Evolutionary conservation across 2,113 vertebrate genomes (phyloP).

Genomic region (Ondatra zibethicus): DNA sequence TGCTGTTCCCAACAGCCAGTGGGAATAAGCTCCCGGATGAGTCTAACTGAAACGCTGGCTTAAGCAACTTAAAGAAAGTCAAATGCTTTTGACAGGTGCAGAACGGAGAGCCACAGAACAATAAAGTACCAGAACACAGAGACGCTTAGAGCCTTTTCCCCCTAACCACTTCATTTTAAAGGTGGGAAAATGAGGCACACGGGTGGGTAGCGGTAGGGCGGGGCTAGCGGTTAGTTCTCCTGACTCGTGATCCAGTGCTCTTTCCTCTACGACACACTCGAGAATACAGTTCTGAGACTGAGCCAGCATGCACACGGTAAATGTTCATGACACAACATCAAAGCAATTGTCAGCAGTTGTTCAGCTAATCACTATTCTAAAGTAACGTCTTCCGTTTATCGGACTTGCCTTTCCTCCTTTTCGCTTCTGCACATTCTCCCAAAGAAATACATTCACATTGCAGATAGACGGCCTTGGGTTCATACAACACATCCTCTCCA

Average conservation of each 20-base stretch:
- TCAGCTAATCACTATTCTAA: constrained; percentile 41
- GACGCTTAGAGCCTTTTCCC: constrained; percentile 11
- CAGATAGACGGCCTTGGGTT: constrained; percentile 5
- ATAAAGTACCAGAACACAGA: constrained; percentile 25
- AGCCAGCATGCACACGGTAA: background rate
- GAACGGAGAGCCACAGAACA: constrained; percentile 5
- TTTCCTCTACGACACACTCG: background rate
- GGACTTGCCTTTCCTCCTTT: constrained; percentile 37
- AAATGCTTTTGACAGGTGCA: constrained; percentile 57
- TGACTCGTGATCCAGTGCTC: background rate
- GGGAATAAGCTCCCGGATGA: constrained; percentile 58
- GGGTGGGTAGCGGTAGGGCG: background rate
- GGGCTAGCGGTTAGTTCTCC: background rate
- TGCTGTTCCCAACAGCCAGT: constrained; percentile 71
- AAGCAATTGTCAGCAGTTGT: constrained; percentile 2
- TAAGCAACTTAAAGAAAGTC: constrained; percentile 67
- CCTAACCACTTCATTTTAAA: constrained; percentile 34
- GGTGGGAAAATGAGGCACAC: background rate
- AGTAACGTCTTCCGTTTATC: background rate
- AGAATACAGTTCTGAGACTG: constrained; percentile 1
- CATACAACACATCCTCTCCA: background rate
- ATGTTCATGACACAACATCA: background rate
- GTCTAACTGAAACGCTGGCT: constrained; percentile 66
- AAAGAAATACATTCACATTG: constrained; percentile 17
- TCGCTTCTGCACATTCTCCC: constrained; percentile 36